Base-by-base conservation (phyloP, 2,888 invertebrate species). In the Ceramica pisi region DNA sequence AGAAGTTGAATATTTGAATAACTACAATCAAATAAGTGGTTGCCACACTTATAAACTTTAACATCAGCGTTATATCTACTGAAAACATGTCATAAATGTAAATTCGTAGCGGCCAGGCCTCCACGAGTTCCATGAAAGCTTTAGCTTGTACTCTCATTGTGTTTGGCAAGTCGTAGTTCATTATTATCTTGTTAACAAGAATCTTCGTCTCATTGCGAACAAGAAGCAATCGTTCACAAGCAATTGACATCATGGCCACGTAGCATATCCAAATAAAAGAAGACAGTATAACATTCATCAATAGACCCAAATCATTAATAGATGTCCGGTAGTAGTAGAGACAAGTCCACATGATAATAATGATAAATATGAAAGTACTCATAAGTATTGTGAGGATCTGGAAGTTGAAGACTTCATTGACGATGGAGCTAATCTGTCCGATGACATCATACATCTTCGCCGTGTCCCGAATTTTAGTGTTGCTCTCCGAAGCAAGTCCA, bases 21-120 rank as follows among this genome's bases (percentile, higher is more conserved):
- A 93, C 90, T 48, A 94, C 89, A 83, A 94, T 93, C 61, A 94
- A 88, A 80, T 93, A 94, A 3, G 94, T 93, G 0, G 94, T 92
- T 26, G 92, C 90, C 5, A 94, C 90, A 77, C 92, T 93, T 51
- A 94, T 89, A 75, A 94, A 94, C 66, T 93, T 94, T 12, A 94
- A 83, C 84, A 94, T 90, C 7, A 95, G 78, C 1, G 92, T 92
- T 41, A 94, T 89, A 75, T 95, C 92, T 2, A 95, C 88, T 8
- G 90, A 88, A 75, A 94, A 92, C 93, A 94, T 93, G 63, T 93
- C 91, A 56, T 91, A 94, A 6, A 92, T 85, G 46, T 82, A 87
- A 10, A 93, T 86, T 0, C 84, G 80, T 26, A 93, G 79, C 2
- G 92, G 90, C 92, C 92, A 94, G 0, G 92, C 89, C 53, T 93